Base-by-base conservation (phyloP, 2,113 vertebrate species). In the sheep (Ovis aries) region DNA sequence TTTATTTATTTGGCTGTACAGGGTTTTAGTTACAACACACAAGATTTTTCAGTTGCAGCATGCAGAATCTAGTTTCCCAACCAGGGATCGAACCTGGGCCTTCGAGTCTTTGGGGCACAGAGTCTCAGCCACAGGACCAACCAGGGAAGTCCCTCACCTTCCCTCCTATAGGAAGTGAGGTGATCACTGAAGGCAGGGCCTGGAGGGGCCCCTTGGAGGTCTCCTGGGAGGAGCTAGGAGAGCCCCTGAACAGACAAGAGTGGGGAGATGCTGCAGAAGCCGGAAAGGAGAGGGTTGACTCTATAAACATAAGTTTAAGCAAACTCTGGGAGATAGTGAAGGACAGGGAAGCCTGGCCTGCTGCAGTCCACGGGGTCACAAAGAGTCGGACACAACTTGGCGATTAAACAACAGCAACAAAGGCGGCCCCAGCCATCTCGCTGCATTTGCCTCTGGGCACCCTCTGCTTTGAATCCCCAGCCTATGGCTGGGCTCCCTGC, bases 391-490 rank as follows among this genome's bases (percentile, higher is more conserved):
- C 71, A 43, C 21, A 0, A 43, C 71, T 43, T 25, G 23, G 71
- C 36, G 0, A 14, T 23, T 43, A 14, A 77, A 77, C 23, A 74
- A 13, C 21, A 45, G 43, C 45, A 43, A 25, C 71, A 40, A 97
- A 97, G 16, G 45, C 1, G n/a, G 15, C 55, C 55, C 53, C 59
- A 16, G 7, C 36, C 86, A 98, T 98, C 98, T 98, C 97, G 97
- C 96, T 99, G 93, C 10, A 98, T 99, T 99, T 99, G 98, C 98
- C 88, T 99, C 97, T 93, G 97, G 31, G 94, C 87, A 97, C 67
- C 16, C 93, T 92, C 84, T 71, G 64, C 89, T 99, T 98, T 98
- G 98, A 98, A 98, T 98, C 84, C 59, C 84, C 85, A 97, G 95
- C 74, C 89, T 90, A 29, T 52, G 97, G 67, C 96, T 96, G 95